Evolutionary conservation across 2,797 vertebrate species (phyloP), one percentile per base, ranked within the genome.

Genomic region (Geotria australis): DNA sequence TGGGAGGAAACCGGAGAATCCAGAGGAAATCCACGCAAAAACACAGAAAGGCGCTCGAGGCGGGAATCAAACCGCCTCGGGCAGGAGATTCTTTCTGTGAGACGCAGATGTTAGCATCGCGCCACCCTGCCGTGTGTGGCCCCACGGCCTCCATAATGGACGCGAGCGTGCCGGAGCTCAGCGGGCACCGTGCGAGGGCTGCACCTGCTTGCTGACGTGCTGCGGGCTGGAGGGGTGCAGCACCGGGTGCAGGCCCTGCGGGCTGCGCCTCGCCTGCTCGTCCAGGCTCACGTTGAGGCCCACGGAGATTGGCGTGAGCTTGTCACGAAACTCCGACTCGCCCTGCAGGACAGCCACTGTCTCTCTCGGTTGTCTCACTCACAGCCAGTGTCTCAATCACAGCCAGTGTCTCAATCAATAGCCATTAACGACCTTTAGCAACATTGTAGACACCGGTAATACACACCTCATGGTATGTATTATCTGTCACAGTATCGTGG

Each of bases 261-360:
- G 62, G 66, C 86, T 83, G 1, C 68, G 68, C 0, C 79, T 70
- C 2, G 79, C 77, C 46, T 65, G 63, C 2, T 75, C 71, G 65
- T 89, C 80, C 70, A 91, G 67, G 57, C 74, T 80, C 70, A 81
- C 84, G 73, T 80, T 85, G 62, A 91, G 70, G 11, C 76, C 69
- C 46, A 88, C 71, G 46, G 74, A 75, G 66, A 93, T 85, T 46
- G 83, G 68, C 5, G 84, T 86, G 56, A 93, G 77, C 68, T 93
- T 93, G 65, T 93, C 85, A 62, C 83, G 74, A 66, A 93, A 93
- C 46, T 89, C 83, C 7, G 81, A 79, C 60, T 86, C 82, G 2
- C 76, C 80, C 85, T 89, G 68, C 55, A 56, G 47, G 49, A 7
- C 38, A 47, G 46, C 63, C 47, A 59, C 38, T 8, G 14, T 57